These are phyloP conservation scores for Apomyelois bistriatella DNA, from an alignment of 2,888 invertebrate species.

Conservation along the genomic window DNA sequence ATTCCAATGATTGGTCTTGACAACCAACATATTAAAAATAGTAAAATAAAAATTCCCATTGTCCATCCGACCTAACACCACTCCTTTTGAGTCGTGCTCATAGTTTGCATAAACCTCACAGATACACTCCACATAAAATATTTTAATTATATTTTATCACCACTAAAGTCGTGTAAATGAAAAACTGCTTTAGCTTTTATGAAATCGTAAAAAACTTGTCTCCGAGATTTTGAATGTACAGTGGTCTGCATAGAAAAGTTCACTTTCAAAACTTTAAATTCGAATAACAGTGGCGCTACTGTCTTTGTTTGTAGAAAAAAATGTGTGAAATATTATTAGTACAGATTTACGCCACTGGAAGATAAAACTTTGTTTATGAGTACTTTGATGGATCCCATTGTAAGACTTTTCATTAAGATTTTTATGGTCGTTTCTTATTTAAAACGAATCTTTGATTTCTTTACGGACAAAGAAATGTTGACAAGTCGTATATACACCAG, in stretches of 20 bases:
- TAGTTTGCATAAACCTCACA: conserved; percentile 64
- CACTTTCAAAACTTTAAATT: neutral
- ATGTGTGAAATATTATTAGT: neutral
- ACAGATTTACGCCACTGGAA: neutral
- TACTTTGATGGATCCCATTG: conserved; percentile 72
- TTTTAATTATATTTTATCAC: conserved; percentile 80
- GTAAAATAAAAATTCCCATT: conserved; percentile 20
- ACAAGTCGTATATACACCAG: neutral
- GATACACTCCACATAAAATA: conserved; percentile 74
- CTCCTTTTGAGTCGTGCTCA: conserved; percentile 43
- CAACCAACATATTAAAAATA: no score
- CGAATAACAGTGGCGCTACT: neutral
- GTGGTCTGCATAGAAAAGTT: no score
- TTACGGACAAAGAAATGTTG: conserved; percentile 5
- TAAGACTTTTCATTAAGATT: conserved; percentile 59
- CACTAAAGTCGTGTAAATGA: conserved; percentile 79
- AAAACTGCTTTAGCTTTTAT: conserved; percentile 74
- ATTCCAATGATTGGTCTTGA: no score
- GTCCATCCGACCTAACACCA: conserved; percentile 37
- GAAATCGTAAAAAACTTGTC: conserved; percentile 78
- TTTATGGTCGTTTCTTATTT: conserved; percentile 33
- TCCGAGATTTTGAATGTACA: conserved; percentile 42
- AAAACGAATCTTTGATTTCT: conserved; percentile 26
- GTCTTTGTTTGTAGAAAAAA: neutral
- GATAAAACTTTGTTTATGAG: conserved; percentile 1